phyloP scores from a whole-genome alignment of 2,888 invertebrate species.

The Patella pellucida region DNA sequence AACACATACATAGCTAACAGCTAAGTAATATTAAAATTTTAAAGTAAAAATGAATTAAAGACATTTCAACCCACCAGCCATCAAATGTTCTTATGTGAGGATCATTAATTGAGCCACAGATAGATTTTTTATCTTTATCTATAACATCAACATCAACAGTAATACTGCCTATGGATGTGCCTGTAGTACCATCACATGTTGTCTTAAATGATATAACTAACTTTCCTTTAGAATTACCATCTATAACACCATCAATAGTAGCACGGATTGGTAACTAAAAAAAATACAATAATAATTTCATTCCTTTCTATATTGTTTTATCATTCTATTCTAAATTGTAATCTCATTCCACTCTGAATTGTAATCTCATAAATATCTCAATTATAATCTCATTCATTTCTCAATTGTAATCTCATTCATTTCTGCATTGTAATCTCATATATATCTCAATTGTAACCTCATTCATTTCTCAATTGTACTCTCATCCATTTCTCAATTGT shows the following conservation, averaged over 20 bases:
- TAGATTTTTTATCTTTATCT: constrained; percentile 37
- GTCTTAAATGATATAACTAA: constrained; percentile 26
- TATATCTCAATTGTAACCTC: no score
- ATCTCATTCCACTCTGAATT: no score
- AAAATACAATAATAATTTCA: background rate
- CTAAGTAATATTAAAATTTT: no score
- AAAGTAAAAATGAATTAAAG: background rate
- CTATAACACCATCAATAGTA: constrained; percentile 29
- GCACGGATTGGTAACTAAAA: constrained; percentile 16
- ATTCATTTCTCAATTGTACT: no score
- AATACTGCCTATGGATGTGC: background rate
- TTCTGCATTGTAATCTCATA: no score
- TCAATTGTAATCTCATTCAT: no score
- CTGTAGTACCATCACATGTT: constrained; percentile 17
- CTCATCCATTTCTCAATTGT: no score
- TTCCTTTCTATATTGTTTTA: no score
- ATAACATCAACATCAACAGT: constrained; percentile 36
- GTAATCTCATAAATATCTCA: no score
- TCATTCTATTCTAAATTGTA: no score
- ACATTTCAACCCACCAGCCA: constrained; percentile 34
- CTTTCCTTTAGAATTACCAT: constrained; percentile 32
- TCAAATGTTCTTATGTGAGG: constrained; percentile 50
- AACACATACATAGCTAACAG: no score
- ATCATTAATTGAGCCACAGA: constrained; percentile 45
- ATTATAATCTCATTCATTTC: no score